Evolutionary conservation across 53 echinoderm and acorn worm species (phyloP), one percentile per base, ranked within the genome.

Genomic region (Holothuria scabra): DNA sequence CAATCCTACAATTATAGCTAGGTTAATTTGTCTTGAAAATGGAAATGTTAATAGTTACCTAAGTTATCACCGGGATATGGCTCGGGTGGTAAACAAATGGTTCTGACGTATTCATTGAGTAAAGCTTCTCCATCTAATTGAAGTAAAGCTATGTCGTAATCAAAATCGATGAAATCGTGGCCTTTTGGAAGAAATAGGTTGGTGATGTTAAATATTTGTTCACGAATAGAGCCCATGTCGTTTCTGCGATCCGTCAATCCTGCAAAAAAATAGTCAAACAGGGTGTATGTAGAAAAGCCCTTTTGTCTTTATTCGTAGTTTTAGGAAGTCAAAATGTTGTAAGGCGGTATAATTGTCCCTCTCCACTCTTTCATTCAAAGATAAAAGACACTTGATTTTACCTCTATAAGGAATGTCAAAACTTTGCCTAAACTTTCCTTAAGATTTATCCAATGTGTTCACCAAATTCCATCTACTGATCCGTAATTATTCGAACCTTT

Each of bases 141-240:
- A 19, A 97, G 41, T 37, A 97, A 55, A 32, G 94, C 97, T 41
- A 97, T 89, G 74, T 97, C 97, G 84, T 94, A 97, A 83, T 97
- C 97, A 82, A 97, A 97, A 55, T 87, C 85, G 56, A 90, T 90
- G 79, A 92, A 97, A 84, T 97, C 94, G 75, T 94, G 93, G 29
- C 89, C 82, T 81, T 97, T 93, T 31, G 93, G 97, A 20, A 97
- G 66, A 56, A 90, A 92, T 29, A 97, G 87, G 24, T 92, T 92
- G 68, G 91, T 92, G 20, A 97, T 78, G 65, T 82, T 66, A 63
- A 90, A 94, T 28, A 85, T 70, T 78, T 97, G 97, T 60, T 92
- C 97, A 29, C 90, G 88, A 37, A 87, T 78, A 22, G 93, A 92
- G 12, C 74, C 91, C 24, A 67, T 81, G 61, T 97, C 97, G 4